Percentiles rank a stretch among this genome's conserved stretches.
These are phyloP conservation scores for Pogonocherus hispidulus DNA, from an alignment of 2,888 invertebrate species.

Conservation along the genomic window DNA sequence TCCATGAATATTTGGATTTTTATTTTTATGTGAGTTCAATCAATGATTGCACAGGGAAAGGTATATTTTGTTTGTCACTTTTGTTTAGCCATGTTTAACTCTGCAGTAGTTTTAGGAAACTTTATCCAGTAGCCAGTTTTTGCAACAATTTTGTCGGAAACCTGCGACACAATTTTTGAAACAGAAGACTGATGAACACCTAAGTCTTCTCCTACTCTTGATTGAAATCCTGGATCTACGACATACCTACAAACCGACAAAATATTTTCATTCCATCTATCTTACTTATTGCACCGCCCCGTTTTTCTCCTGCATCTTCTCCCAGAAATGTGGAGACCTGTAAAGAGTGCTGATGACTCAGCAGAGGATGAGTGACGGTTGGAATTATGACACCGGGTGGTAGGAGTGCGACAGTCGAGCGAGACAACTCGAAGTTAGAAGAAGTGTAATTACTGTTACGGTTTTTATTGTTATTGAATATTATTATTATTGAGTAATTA, in stretches of 20 bases:
- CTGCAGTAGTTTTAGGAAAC: constrained; percentile 3
- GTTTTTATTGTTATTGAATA: too few species aligned
- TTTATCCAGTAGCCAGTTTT: constrained; percentile 5
- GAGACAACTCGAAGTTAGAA: too few species aligned
- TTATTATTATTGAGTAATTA: too few species aligned
- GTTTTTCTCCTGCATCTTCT: constrained; percentile 19
- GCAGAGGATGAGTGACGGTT: too few species aligned
- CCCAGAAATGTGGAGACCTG: too few species aligned
- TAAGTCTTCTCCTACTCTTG: too few species aligned
- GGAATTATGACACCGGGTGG: too few species aligned
- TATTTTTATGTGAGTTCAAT: constrained; percentile 45
- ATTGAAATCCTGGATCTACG: constrained; percentile 32
- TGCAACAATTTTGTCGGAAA: constrained; percentile 9
- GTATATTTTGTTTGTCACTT: not conserved
- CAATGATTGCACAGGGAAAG: constrained; percentile 33
- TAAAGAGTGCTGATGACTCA: too few species aligned
- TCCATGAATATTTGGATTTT: constrained; percentile 36
- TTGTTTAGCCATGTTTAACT: constrained; percentile 3
- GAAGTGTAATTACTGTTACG: too few species aligned
- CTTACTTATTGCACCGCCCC: constrained; percentile 31
- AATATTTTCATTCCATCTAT: constrained; percentile 20
- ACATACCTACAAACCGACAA: constrained; percentile 29
- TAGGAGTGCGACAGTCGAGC: too few species aligned
- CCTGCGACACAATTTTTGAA: too few species aligned
- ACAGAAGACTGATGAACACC: too few species aligned